phyloP scores from a whole-genome alignment of 2,888 invertebrate species.

The Colostygia pectinataria region DNA sequence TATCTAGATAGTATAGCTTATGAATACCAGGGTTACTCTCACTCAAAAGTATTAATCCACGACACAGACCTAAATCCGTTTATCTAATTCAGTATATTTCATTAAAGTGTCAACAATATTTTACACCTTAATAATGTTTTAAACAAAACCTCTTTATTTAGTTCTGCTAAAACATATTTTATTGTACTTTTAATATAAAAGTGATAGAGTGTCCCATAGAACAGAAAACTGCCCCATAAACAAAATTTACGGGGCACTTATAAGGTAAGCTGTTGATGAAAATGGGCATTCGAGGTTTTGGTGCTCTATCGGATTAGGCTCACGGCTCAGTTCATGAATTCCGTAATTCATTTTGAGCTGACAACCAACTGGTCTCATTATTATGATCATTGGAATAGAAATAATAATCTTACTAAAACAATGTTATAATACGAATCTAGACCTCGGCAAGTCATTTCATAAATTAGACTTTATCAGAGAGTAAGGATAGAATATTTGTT shows the following conservation, averaged over 20 bases:
- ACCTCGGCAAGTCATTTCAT: constrained; percentile 40
- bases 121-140: too few relatives aligned
- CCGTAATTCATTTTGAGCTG: constrained; percentile 15
- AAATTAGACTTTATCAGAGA: constrained; percentile 44
- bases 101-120: too few relatives aligned
- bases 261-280: constrained; percentile 18
- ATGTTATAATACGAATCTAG: constrained; percentile 22
- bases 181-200: constrained; percentile 1
- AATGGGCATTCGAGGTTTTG: constrained; percentile 7
- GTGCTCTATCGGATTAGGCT: constrained; percentile 9
- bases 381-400: constrained; percentile 9
- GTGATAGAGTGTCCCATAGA: constrained; percentile 15
- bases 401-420: constrained; percentile 15
- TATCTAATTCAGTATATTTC: too few relatives aligned
- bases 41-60: too few relatives aligned
- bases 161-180: too few relatives aligned
- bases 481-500: neutral
- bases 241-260: constrained; percentile 18
- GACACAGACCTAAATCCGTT: too few relatives aligned
- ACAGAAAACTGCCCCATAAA: constrained; percentile 20
- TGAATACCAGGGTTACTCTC: too few relatives aligned
- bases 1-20: too few relatives aligned
- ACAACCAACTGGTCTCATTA: constrained; percentile 9
- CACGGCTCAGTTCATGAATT: constrained; percentile 8
- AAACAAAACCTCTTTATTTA: too few relatives aligned